Evolutionary conservation across 2,888 invertebrate genomes (phyloP).

Genomic region (Lottia gigantea): DNA sequence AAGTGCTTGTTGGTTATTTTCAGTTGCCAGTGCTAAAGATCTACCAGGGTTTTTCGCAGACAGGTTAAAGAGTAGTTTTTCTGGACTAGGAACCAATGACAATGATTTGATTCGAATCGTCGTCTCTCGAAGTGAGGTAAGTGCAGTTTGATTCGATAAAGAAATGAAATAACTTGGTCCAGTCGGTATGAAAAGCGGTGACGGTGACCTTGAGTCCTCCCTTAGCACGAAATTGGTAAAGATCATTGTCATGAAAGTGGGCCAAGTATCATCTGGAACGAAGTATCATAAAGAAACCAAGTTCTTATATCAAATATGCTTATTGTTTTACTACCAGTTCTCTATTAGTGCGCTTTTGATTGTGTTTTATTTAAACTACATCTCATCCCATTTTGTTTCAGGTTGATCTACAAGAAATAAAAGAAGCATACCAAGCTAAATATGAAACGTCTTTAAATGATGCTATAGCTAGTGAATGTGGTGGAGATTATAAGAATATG

Average conservation of each 20-base stretch:
- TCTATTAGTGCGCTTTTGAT: too few species aligned
- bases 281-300: too few species aligned
- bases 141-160: background rate
- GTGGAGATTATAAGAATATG: constrained; percentile 64
- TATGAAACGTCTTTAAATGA: constrained; percentile 62
- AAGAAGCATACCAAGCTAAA: constrained; percentile 58
- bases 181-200: too few species aligned
- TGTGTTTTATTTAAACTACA: background rate
- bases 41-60: constrained; percentile 31
- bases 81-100: constrained; percentile 36
- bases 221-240: too few species aligned
- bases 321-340: too few species aligned
- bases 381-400: constrained; percentile 36
- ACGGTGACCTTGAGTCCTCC: too few species aligned
- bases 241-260: too few species aligned
- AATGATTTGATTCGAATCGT: constrained; percentile 36
- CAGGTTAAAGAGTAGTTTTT: constrained; percentile 28
- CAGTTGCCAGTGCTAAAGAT: constrained; percentile 35
- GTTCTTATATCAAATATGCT: too few species aligned
- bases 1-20: constrained; percentile 11
- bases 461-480: constrained; percentile 60
- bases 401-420: constrained; percentile 66
- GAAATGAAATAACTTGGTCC: too few species aligned
- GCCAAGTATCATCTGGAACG: too few species aligned
- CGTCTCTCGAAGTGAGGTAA: constrained; percentile 39